phyloP scores from a whole-genome alignment of 2,797 vertebrate genomes.

The Chlorospingus semifuscus region DNA sequence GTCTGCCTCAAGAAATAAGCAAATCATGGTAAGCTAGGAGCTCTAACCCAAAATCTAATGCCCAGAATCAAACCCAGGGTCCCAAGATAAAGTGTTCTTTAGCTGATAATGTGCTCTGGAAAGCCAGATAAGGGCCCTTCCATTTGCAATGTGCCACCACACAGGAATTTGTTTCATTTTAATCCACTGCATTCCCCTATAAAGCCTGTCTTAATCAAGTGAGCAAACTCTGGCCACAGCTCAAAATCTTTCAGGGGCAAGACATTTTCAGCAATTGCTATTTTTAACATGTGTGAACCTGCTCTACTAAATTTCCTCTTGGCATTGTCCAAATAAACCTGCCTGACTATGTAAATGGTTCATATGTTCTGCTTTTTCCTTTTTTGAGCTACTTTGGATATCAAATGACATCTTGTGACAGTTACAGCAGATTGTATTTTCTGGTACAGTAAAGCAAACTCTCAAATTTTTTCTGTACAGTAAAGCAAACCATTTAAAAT shows the following conservation, averaged over 20 bases:
- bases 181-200: background rate
- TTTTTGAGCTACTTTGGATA: background rate
- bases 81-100: background rate
- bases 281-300: conserved; percentile 21
- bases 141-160: background rate
- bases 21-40: background rate
- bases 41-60: background rate
- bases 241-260: conserved; percentile 9
- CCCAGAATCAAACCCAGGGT: background rate
- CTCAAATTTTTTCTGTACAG: background rate
- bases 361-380: background rate
- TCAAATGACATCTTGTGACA: background rate
- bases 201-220: background rate
- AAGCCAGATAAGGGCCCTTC: background rate
- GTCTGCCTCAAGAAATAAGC: background rate
- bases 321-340: background rate
- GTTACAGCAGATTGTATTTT: conserved; percentile 33
- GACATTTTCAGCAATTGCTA: background rate
- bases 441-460: background rate
- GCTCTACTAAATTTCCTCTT: background rate
- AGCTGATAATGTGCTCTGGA: background rate
- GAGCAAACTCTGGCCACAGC: background rate
- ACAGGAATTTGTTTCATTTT: background rate
- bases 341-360: background rate
- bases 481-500: background rate